Conservation (phyloP, 2,113 vertebrate species). For the Hystrix cristata region DNA sequence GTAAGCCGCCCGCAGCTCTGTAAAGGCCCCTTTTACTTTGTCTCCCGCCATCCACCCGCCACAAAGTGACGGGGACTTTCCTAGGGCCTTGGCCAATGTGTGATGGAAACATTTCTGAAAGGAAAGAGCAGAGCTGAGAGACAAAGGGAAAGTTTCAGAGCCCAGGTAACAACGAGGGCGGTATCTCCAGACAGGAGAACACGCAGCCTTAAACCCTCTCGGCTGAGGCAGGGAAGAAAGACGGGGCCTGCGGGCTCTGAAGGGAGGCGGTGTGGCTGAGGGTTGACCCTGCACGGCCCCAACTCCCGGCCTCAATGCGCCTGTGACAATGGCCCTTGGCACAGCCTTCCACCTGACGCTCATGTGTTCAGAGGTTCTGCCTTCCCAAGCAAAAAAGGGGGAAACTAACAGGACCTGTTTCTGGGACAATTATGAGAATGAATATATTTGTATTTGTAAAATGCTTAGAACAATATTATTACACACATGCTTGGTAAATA, state of each 20-base stretch:
- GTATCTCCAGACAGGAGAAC: neutral
- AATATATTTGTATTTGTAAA: neutral
- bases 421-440: neutral
- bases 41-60: neutral
- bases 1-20: neutral
- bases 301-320: neutral
- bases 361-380: neutral
- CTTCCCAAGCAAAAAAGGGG: neutral
- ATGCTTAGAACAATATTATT: neutral
- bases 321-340: no score
- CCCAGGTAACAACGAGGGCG: rapidly evolving
- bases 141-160: neutral
- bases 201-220: neutral
- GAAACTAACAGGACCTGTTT: neutral
- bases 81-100: neutral
- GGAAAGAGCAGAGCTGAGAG: neutral
- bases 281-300: no score
- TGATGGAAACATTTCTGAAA: neutral
- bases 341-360: neutral
- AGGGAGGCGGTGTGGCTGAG: rapidly evolving
- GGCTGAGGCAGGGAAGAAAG: neutral
- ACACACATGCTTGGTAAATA: neutral
- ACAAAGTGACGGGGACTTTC: neutral
- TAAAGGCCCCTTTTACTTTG: neutral
- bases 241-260: rapidly evolving